Conservation (phyloP, 2,797 vertebrate species). For the Ficedula albicollis region DNA sequence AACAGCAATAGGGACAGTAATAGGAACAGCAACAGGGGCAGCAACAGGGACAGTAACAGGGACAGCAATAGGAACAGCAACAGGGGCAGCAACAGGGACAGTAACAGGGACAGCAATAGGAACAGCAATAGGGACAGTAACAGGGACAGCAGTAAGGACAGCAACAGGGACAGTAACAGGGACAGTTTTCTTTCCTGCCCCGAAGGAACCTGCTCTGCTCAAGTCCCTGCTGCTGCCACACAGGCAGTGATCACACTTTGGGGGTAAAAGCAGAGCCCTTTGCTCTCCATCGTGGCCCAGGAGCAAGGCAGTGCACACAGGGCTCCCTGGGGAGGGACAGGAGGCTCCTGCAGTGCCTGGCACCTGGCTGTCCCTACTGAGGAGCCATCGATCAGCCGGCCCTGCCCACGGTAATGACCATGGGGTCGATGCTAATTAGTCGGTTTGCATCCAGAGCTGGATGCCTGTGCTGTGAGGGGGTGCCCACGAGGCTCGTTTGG, state of each 20-base stretch:
- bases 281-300: accelerated
- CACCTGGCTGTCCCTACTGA: neutral
- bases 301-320: accelerated
- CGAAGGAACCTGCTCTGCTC: neutral
- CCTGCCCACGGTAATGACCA: neutral
- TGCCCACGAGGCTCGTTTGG: neutral
- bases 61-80: too few species aligned
- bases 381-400: neutral
- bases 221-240: neutral
- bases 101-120: neutral
- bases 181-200: neutral
- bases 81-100: too few species aligned
- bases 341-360: neutral
- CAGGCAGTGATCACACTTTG: accelerated
- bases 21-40: too few species aligned
- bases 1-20: too few species aligned
- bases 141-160: too few species aligned
- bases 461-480: neutral
- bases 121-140: too few species aligned
- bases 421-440: neutral
- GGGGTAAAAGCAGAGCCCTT: neutral
- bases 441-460: neutral
- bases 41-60: too few species aligned
- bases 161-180: too few species aligned
- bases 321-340: neutral